A percentile compares a stretch with the other conserved stretches of the same genome.
Evolutionary conservation across 2,113 vertebrate genomes (phyloP).

Genomic region (Bagarius yarrelli): DNA sequence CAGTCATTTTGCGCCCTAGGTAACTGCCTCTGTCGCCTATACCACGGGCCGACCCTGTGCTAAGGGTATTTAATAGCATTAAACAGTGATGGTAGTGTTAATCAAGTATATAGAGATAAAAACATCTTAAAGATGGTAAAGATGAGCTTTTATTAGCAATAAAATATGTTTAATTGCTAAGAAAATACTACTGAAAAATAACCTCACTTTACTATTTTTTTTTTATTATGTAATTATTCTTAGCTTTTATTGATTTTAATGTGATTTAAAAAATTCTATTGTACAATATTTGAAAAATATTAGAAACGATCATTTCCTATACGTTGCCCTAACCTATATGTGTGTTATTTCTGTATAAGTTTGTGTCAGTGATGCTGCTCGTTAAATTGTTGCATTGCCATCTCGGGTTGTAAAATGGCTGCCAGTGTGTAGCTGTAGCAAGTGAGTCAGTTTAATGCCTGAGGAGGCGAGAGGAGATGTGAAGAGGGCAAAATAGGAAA

Average conservation of each 20-base stretch:
- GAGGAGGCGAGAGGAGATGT: constrained; percentile 18
- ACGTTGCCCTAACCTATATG: background rate
- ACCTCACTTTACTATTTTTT: background rate
- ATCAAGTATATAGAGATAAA: background rate
- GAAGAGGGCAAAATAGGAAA: constrained; percentile 5
- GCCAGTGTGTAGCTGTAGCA: constrained; percentile 23
- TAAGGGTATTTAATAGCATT: background rate
- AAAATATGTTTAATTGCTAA: background rate
- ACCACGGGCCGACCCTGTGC: too few relatives aligned
- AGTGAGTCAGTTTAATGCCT: constrained; percentile 10
- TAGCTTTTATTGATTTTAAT: background rate
- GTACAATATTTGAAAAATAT: background rate
- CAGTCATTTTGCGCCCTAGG: too few relatives aligned
- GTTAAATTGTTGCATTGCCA: constrained; percentile 25
- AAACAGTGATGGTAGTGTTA: background rate
- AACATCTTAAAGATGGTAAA: background rate
- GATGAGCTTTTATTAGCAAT: too few relatives aligned
- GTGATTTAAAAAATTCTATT: too few relatives aligned
- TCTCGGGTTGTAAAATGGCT: constrained; percentile 53
- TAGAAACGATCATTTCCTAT: background rate
- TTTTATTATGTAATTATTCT: background rate
- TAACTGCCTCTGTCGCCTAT: too few relatives aligned
- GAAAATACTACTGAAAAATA: too few relatives aligned
- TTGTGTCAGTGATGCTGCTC: constrained; percentile 11
- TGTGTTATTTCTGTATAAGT: background rate